Conservation (phyloP, 2,113 vertebrate species). For the Gambusia affinis region DNA sequence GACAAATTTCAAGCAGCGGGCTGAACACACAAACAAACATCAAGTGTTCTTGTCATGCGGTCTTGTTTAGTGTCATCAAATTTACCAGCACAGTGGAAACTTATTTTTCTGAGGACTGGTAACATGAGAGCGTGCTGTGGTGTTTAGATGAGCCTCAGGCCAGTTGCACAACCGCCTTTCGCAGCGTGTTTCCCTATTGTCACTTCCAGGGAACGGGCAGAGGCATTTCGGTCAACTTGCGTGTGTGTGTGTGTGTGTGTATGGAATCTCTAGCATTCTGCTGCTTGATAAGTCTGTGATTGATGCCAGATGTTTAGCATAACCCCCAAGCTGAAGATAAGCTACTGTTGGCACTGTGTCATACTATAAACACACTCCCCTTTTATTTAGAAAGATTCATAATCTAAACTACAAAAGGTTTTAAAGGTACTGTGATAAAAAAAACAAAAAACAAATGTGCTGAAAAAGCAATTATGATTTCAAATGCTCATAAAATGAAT, state of each 20-base stretch:
- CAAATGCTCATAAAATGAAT: neutral
- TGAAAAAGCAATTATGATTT: neutral
- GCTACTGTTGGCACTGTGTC: constrained; percentile 1
- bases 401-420: neutral
- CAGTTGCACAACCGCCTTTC: constrained; percentile 48
- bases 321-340: neutral
- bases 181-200: constrained; percentile 1
- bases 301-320: constrained; percentile 5
- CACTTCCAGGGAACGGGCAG: constrained; percentile 22
- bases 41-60: constrained; percentile 53
- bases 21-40: constrained; percentile 3
- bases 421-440: neutral
- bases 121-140: constrained; percentile 61
- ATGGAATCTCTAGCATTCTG: neutral
- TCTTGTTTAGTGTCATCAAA: constrained; percentile 55
- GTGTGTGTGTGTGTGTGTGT: neutral
- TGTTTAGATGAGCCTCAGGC: constrained; percentile 32
- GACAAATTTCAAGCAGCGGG: neutral
- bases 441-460: neutral
- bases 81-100: constrained; percentile 45
- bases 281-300: neutral
- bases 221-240: constrained; percentile 16
- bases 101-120: constrained; percentile 42
- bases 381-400: neutral
- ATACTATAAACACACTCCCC: neutral